Evolutionary conservation across 2,888 invertebrate genomes (phyloP).

Genomic region (Ochlodes sylvanus): DNA sequence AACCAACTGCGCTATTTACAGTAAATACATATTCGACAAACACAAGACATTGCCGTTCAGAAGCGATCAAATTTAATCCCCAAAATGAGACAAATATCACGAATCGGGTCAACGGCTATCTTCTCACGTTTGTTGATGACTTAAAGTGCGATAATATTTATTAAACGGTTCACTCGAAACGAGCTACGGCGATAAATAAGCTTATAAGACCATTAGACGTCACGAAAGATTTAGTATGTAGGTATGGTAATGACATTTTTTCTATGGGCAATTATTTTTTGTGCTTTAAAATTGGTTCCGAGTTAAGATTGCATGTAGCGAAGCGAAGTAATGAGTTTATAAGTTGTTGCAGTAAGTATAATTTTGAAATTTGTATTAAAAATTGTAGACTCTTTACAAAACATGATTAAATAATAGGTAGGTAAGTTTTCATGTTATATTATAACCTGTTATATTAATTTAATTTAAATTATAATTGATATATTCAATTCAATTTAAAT

Average conservation of each 20-base stretch:
- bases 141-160: constrained; percentile 83
- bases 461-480: too few relatives aligned
- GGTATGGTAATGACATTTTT: constrained; percentile 67
- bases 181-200: constrained; percentile 78
- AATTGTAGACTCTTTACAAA: too few relatives aligned
- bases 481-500: too few relatives aligned
- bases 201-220: constrained; percentile 77
- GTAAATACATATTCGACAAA: constrained; percentile 75
- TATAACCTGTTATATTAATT: too few relatives aligned
- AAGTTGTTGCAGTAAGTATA: not conserved
- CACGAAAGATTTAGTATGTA: constrained; percentile 79
- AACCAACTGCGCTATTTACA: constrained; percentile 72
- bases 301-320: not conserved
- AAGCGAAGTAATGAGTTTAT: not conserved
- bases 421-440: too few relatives aligned
- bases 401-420: too few relatives aligned
- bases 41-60: constrained; percentile 71
- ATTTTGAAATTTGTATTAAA: not conserved
- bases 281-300: not conserved
- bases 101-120: constrained; percentile 82
- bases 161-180: constrained; percentile 80
- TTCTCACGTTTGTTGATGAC: constrained; percentile 84
- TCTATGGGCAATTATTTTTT: constrained; percentile 43
- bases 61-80: constrained; percentile 79
- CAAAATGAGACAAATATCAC: constrained; percentile 82